Percentiles rank a stretch among this genome's conserved stretches.
Evolutionary conservation across 2,797 vertebrate species (phyloP).

Genomic region (Liparis tanakae): DNA sequence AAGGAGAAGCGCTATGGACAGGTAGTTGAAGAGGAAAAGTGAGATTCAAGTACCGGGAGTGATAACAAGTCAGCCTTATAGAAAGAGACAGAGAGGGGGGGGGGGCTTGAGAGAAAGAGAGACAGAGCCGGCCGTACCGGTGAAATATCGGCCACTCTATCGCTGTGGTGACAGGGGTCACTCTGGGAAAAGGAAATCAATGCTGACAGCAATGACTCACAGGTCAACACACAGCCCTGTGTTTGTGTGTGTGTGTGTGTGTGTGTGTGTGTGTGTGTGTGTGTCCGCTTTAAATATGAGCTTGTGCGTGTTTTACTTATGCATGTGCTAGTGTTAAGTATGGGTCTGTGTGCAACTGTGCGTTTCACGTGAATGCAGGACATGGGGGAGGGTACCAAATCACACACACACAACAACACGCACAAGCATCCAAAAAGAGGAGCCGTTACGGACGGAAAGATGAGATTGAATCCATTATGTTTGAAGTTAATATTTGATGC

Average conservation of each 20-base stretch:
- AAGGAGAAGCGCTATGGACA: background rate
- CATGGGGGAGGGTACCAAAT: background rate
- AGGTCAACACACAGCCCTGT: slow-evolving; percentile 76
- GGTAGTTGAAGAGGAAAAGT: slow-evolving; percentile 6
- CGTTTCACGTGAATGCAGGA: slow-evolving; percentile 6
- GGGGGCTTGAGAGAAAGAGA: background rate
- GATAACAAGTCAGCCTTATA: slow-evolving; percentile 14
- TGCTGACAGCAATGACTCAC: slow-evolving; percentile 86
- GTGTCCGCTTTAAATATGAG: slow-evolving; percentile 28
- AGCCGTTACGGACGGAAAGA: background rate
- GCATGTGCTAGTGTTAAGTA: slow-evolving; percentile 35
- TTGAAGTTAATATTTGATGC: slow-evolving; percentile 39
- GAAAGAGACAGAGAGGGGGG: slow-evolving; percentile 2
- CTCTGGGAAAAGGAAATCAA: slow-evolving; percentile 87
- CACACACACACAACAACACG: background rate
- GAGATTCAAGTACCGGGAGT: background rate
- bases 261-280: slow-evolving; percentile 17
- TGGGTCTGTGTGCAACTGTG: slow-evolving; percentile 14
- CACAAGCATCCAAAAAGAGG: slow-evolving; percentile 4
- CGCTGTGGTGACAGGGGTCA: slow-evolving; percentile 84
- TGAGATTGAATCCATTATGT: slow-evolving; percentile 19
- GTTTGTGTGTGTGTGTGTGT: slow-evolving; percentile 30
- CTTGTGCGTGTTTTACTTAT: slow-evolving; percentile 52
- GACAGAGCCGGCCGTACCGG: slow-evolving; percentile 50
- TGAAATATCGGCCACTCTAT: slow-evolving; percentile 84